Base-by-base conservation (phyloP, 2,797 vertebrate genomes). In the Aythya fuligula region DNA sequence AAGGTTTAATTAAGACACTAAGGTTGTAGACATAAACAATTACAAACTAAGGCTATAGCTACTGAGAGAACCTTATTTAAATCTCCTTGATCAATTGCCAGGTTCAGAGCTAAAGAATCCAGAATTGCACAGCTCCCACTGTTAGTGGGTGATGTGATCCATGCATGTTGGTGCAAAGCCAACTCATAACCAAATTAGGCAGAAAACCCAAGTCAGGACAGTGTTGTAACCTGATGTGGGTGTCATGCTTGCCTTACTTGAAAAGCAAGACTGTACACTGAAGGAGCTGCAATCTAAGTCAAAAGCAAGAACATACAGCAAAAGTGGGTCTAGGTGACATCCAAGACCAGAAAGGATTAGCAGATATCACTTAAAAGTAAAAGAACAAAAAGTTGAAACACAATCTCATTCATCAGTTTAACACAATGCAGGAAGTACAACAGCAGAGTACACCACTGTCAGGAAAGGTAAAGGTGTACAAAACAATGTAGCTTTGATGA, bases 1-100 rank as follows among this genome's bases (percentile, higher is more conserved):
- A 56, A 77, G 72, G 13, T 91, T 95, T 91, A 95, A 93, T 86
- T 84, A 81, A 96, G n/a, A 7, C 30, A 78, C 93, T 72, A 60
- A n/a, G 30, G 15, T 28, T 91, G 53, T 66, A 72, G 70, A 73
- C 65, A 91, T 70, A 88, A 93, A 85, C 41, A 91, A 83, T 66
- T 74, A 80, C 9, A 83, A 93, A 79, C 16, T 72, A 75, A 85
- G 49, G 39, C 41, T 41, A 69, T 39, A 79, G 51, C 24, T 61
- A 67, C 4, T 67, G 10, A 65, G 61, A 79, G 41, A 92, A 57
- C 15, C 28, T 57, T 45, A 9, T 71, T 94, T 81, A 84, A 81
- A 13, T 66, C 30, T 69, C 20, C 75, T 79, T 81, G 57, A 77
- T 87, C 41, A 38, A 24, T 41, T 70, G 39, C 56, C n/a, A 78